phyloP scores from a whole-genome alignment of 1,140 invertebrate genomes.

The Lordiphosa collinella region DNA sequence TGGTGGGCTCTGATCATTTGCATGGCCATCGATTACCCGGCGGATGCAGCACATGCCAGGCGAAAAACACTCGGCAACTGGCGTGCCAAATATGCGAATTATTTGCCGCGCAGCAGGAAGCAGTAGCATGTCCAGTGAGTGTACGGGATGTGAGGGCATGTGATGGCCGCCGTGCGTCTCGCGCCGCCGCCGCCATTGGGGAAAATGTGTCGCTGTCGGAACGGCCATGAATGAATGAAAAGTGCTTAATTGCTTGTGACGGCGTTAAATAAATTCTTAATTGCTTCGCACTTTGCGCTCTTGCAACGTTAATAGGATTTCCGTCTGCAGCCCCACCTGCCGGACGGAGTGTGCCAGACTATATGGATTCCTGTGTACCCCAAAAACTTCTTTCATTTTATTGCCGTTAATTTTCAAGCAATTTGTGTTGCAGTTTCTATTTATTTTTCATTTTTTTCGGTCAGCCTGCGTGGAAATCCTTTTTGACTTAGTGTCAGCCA shows the following conservation, averaged over 20 bases:
- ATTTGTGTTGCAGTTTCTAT: slow-evolving; percentile 15
- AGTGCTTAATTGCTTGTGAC: slow-evolving; percentile 80
- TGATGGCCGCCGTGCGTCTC: not conserved
- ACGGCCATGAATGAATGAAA: slow-evolving; percentile 73
- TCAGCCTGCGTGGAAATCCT: slow-evolving; percentile 66
- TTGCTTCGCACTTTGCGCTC: slow-evolving; percentile 79
- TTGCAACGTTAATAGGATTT: slow-evolving; percentile 79
- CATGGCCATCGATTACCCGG: slow-evolving; percentile 61
- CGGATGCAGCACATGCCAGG: slow-evolving; percentile 34
- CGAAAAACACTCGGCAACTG: slow-evolving; percentile 59
- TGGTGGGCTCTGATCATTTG: slow-evolving; percentile 53
- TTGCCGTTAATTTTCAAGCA: slow-evolving; percentile 68
- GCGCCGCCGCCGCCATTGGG: slow-evolving; percentile 25
- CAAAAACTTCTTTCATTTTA: slow-evolving; percentile 68
- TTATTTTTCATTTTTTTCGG: slow-evolving; percentile 29
- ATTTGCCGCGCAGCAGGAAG: slow-evolving; percentile 53
- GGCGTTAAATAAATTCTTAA: slow-evolving; percentile 80
- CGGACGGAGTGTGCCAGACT: not conserved
- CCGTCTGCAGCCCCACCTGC: slow-evolving; percentile 28
- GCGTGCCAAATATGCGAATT: slow-evolving; percentile 74
- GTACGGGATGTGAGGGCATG: not conserved
- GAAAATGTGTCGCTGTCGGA: slow-evolving; percentile 47
- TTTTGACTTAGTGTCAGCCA: slow-evolving; percentile 67
- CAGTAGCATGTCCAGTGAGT: slow-evolving; percentile 22
- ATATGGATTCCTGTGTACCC: slow-evolving; percentile 11